phyloP scores from a whole-genome alignment of 2,888 invertebrate genomes.

The Zhuqinia jingwanae region DNA sequence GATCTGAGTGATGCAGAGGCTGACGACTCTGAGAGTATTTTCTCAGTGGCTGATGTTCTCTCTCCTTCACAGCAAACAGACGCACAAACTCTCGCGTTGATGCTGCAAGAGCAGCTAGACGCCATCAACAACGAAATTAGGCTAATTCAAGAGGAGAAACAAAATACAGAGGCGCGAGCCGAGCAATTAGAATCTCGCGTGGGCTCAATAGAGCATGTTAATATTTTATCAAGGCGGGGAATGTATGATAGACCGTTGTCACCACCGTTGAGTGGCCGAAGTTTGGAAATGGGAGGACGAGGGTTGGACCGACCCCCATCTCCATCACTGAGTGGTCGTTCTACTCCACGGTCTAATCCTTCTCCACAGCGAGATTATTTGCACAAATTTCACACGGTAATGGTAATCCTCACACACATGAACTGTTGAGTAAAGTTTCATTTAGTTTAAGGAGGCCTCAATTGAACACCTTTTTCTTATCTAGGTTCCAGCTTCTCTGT shows the following conservation, averaged over 20 bases:
- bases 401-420: not conserved
- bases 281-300: conserved; percentile 83
- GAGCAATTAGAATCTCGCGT: conserved; percentile 97
- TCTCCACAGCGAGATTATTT: conserved; percentile 91
- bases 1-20: conserved; percentile 87
- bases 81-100: conserved; percentile 98
- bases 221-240: conserved; percentile 85
- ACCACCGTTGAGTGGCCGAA: conserved; percentile 83
- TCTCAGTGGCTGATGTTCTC: conserved; percentile 89
- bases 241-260: conserved; percentile 79
- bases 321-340: conserved; percentile 92
- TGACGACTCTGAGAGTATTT: conserved; percentile 90
- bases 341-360: conserved; percentile 90
- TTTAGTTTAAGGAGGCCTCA: not conserved
- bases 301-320: conserved; percentile 85
- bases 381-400: conserved; percentile 98
- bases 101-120: conserved; percentile 99
- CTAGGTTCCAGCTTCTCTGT: conserved; percentile 78
- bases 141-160: conserved; percentile 95
- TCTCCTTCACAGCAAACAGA: conserved; percentile 89
- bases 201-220: conserved; percentile 97
- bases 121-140: conserved; percentile 99
- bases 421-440: not conserved
- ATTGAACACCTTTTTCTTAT: not conserved
- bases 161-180: conserved; percentile 97